phyloP scores from a whole-genome alignment of 2,797 vertebrate genomes.

The Rhynchotus rufescens region DNA sequence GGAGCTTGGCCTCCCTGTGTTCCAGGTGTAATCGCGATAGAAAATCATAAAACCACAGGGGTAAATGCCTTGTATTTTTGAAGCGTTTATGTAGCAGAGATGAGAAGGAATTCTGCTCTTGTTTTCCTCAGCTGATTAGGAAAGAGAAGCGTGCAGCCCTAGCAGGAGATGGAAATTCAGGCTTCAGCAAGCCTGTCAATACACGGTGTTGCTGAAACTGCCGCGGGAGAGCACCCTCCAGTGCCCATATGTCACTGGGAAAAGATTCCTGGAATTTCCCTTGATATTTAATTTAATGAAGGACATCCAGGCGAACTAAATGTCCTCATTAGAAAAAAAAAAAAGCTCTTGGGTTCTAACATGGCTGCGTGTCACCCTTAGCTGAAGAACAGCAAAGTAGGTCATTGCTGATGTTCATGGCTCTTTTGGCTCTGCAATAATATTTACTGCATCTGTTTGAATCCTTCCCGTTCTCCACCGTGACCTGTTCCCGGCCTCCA shows the following conservation, averaged over 20 bases:
- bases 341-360: neutral
- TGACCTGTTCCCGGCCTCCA: neutral
- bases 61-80: neutral
- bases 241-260: neutral
- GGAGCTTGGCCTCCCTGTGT: neutral
- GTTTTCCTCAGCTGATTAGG: neutral
- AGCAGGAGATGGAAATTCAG: neutral
- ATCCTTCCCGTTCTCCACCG: neutral
- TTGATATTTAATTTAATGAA: fast-evolving
- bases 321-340: neutral
- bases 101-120: neutral
- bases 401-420: slow-evolving; percentile 28
- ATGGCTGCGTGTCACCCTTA: neutral
- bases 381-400: slow-evolving; percentile 9
- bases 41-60: neutral
- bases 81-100: neutral
- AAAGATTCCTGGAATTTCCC: neutral
- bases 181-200: neutral
- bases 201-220: neutral
- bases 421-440: slow-evolving; percentile 41
- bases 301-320: fast-evolving
- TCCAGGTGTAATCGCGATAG: neutral
- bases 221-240: neutral
- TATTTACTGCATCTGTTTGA: slow-evolving; percentile 51
- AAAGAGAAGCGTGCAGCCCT: neutral